Conservation (phyloP, 2,113 vertebrate species). For the Pterocles burchelli region DNA sequence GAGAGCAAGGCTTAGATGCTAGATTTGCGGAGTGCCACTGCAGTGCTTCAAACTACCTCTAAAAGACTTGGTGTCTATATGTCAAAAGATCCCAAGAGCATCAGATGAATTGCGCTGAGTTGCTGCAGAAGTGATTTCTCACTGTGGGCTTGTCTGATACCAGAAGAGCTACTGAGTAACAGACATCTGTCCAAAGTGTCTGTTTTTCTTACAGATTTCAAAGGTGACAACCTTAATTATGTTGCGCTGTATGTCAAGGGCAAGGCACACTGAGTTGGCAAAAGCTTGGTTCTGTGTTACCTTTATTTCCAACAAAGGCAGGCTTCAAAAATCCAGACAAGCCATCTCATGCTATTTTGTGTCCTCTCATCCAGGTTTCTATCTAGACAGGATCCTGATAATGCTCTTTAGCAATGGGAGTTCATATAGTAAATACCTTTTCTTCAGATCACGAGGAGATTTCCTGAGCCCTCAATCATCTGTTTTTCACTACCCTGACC, state of each 20-base stretch:
- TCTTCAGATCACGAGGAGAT: not conserved
- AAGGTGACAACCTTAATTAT: not conserved
- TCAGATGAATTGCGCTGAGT: not conserved
- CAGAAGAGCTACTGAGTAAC: not conserved
- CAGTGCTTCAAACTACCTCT: not conserved
- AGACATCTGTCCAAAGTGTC: not conserved
- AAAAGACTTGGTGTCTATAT: not conserved
- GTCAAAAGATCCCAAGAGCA: not conserved
- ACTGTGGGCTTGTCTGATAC: not conserved
- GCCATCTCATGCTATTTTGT: not conserved
- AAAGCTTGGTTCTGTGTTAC: not conserved
- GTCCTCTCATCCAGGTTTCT: not conserved
- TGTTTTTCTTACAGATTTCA: not conserved
- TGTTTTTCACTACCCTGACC: not conserved
- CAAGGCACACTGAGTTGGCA: not conserved
- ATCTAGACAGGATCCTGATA: not conserved
- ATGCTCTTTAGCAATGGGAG: not conserved
- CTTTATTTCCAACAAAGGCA: not conserved
- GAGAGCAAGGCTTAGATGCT: not conserved
- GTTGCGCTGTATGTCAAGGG: not conserved
- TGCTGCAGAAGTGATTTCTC: not conserved
- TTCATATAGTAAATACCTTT: slow-evolving; percentile 17
- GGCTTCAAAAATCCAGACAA: not conserved
- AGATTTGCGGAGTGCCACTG: not conserved
- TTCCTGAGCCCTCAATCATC: slow-evolving; percentile 15